Base-by-base conservation (phyloP, 2,113 vertebrate genomes). In the Phaethon lepturus region DNA sequence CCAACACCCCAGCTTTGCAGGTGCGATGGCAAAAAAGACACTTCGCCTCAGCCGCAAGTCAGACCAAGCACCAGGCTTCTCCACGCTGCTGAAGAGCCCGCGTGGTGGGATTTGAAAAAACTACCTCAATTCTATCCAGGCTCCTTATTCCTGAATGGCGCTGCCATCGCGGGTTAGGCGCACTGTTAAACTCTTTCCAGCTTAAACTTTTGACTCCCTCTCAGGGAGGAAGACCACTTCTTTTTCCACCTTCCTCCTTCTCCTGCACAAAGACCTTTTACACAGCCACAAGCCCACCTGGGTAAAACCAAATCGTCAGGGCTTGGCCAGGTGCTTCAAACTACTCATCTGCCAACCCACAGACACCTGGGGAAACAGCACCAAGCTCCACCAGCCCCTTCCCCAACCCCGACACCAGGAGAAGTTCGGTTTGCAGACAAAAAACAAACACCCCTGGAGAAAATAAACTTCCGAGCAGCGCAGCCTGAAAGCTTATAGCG, bases 21-120 rank as follows among this genome's bases (percentile, higher is more conserved):
- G 50, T 20, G 66, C 56, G 0, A 6, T 2, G 6, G n/a, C 12
- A 26, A 2, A 31, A 31, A 11, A 28, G 75, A 8, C 10, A 0
- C 7, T 5, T 29, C 6, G 5, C 63, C 20, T 6, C 17, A 1
- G 13, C 10, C 11, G 8, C 16, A 5, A 6, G 8, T 4, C 49
- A 35, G 11, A 4, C 20, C 52, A 7, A 17, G 5, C 10, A 1
- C 12, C 10, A 3, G 33, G 22, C 6, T 13, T 4, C 56, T 8
- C 40, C 47, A 1, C 17, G 0, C 49, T 3, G 0, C 0, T 0
- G 4, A 44, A 3, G 47, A 13, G 8, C 16, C 24, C 12, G 0
- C 0, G 1, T 0, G 3, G 16, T 0, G 3, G 18, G 38, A 52
- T 24, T 16, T 13, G 3, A 13, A 19, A 31, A 4, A 31, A 4